These are phyloP conservation scores for Polyodon spathula DNA, from an alignment of 2,113 vertebrate genomes.

Conservation along the genomic window DNA sequence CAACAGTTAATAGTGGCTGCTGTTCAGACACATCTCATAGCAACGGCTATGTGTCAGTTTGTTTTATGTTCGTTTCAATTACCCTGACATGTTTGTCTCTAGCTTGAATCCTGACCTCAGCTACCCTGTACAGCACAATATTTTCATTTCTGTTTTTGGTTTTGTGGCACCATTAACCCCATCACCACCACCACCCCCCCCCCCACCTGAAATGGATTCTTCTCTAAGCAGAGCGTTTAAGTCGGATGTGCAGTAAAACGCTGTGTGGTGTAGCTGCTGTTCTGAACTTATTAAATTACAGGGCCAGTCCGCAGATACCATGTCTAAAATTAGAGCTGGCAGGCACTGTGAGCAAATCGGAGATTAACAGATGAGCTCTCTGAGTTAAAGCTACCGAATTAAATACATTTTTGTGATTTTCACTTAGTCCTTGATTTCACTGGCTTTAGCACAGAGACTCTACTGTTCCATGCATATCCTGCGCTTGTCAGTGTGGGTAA, in stretches of 20 bases:
- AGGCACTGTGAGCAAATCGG: slow-evolving; percentile 8
- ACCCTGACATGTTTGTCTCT: no score
- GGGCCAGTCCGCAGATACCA: background rate
- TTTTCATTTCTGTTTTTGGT: background rate
- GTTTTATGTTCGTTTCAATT: no score
- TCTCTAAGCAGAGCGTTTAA: slow-evolving; percentile 1
- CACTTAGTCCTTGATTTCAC: background rate
- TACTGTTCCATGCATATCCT: background rate
- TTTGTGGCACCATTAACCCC: background rate
- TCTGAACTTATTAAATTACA: slow-evolving; percentile 5
- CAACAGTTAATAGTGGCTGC: no score
- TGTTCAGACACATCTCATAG: no score
- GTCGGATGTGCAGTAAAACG: slow-evolving; percentile 5
- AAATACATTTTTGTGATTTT: background rate
- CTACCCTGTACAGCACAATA: background rate
- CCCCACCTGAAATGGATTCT: no score
- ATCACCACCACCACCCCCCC: background rate
- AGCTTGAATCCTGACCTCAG: background rate
- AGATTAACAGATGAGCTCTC: slow-evolving; percentile 6
- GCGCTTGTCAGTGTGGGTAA: background rate
- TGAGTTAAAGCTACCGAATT: background rate
- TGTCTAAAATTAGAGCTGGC: slow-evolving; percentile 7
- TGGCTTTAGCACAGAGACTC: background rate
- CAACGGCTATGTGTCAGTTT: no score
- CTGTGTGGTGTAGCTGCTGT: background rate